Conservation (phyloP, 2,113 vertebrate species). For the Rhinogobius similis region DNA sequence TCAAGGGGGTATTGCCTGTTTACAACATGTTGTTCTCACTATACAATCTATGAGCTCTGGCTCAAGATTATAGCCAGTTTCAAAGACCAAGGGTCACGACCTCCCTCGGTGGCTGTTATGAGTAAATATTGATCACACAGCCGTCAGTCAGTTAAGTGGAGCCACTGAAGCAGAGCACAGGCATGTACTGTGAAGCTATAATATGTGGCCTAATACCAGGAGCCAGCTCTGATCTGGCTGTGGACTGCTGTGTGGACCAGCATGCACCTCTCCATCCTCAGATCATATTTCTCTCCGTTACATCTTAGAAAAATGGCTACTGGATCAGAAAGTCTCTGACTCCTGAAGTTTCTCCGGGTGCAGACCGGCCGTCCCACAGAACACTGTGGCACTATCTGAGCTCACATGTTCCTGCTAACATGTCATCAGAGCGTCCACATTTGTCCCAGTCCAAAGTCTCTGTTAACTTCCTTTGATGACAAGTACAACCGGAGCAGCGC, state of each 20-base stretch:
- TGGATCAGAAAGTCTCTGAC: conserved; percentile 34
- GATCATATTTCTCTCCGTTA: conserved; percentile 60
- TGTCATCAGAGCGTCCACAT: conserved; percentile 67
- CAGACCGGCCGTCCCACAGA: conserved; percentile 26
- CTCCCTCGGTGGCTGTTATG: conserved; percentile 66
- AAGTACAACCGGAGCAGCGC: conserved; percentile 60
- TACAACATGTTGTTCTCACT: not conserved
- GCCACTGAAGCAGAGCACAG: conserved; percentile 57
- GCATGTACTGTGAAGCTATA: conserved; percentile 48
- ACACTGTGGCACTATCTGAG: conserved; percentile 35
- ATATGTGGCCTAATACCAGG: conserved; percentile 64
- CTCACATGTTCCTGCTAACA: conserved; percentile 51
- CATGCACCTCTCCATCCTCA: conserved; percentile 41
- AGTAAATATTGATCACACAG: conserved; percentile 71
- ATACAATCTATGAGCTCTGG: conserved; percentile 45
- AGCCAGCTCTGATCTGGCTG: conserved; percentile 38
- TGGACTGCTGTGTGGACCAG: conserved; percentile 59
- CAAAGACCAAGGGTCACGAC: conserved; percentile 63
- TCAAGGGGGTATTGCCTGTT: not conserved
- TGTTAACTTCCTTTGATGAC: conserved; percentile 78
- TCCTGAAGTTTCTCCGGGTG: conserved; percentile 21
- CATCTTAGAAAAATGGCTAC: conserved; percentile 40
- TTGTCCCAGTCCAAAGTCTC: conserved; percentile 55
- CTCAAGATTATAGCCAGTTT: conserved; percentile 61
- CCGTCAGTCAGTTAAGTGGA: conserved; percentile 63